Percentiles rank a stretch among this genome's conserved stretches.
Conservation (phyloP, 2,113 vertebrate genomes). For the Percina caprodes region DNA sequence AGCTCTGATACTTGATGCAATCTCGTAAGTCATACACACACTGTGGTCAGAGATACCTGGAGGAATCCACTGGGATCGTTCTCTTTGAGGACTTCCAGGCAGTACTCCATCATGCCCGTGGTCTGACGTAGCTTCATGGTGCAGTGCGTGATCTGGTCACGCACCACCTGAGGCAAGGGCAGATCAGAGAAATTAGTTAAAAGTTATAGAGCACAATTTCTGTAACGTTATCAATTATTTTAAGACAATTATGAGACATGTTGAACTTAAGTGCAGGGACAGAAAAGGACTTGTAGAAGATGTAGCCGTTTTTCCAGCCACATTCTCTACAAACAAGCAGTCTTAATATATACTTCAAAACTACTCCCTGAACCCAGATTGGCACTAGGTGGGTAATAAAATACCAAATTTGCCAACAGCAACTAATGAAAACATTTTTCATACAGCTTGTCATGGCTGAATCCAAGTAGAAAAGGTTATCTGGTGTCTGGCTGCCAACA, state of each 20-base stretch:
- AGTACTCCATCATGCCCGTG: constrained; percentile 98
- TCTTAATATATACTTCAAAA: not conserved
- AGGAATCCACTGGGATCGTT: constrained; percentile 97
- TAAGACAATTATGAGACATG: not conserved
- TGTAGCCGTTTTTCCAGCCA: not conserved
- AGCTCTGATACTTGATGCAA: too few species aligned
- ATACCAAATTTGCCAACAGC: not conserved
- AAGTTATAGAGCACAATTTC: not conserved
- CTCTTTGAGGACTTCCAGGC: constrained; percentile 97
- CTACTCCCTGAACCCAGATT: too few species aligned
- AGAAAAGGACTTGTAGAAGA: not conserved
- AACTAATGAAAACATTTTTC: not conserved
- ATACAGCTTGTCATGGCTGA: not conserved
- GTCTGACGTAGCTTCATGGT: constrained; percentile 98
- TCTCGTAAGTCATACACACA: not conserved
- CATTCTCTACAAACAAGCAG: not conserved
- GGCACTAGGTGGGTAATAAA: not conserved
- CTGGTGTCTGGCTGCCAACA: not conserved
- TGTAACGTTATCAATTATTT: not conserved
- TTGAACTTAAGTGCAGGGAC: not conserved
- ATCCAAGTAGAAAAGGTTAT: not conserved
- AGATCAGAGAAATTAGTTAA: not conserved
- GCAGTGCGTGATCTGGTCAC: constrained; percentile 99
- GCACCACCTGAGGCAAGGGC: constrained; percentile 88
- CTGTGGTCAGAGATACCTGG: constrained; percentile 84